phyloP scores from a whole-genome alignment of 1,140 invertebrate species.

The Diorhabda elongata region DNA sequence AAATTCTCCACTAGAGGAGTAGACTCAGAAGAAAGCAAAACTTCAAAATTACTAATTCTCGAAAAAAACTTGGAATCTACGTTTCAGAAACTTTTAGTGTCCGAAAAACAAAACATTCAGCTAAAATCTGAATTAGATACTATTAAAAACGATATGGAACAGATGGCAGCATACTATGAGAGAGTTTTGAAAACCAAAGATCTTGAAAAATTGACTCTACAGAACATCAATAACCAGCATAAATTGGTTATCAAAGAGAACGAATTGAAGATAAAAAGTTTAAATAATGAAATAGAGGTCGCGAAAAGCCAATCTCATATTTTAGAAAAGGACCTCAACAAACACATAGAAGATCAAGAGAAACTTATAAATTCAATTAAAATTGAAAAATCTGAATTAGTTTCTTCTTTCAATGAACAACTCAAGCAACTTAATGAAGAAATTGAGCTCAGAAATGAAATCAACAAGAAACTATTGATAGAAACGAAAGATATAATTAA shows the following conservation, averaged over 20 bases:
- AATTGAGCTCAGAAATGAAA: slow-evolving; percentile 35
- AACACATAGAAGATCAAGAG: slow-evolving; percentile 27
- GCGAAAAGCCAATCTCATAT: slow-evolving; percentile 28
- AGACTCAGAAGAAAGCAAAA: slow-evolving; percentile 27
- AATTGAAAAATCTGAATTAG: slow-evolving; percentile 33
- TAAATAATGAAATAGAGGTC: slow-evolving; percentile 27
- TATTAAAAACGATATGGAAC: slow-evolving; percentile 45
- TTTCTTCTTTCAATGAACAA: slow-evolving; percentile 30
- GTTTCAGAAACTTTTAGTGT: slow-evolving; percentile 43
- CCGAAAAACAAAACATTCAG: slow-evolving; percentile 46
- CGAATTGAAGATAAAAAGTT: slow-evolving; percentile 27
- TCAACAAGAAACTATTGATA: slow-evolving; percentile 46
- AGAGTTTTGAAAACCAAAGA: slow-evolving; percentile 43
- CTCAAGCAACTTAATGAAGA: slow-evolving; percentile 36
- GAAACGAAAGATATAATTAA: slow-evolving; percentile 42
- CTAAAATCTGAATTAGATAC: slow-evolving; percentile 42
- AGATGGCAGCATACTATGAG: slow-evolving; percentile 43
- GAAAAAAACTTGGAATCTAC: slow-evolving; percentile 42
- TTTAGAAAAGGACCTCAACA: slow-evolving; percentile 28
- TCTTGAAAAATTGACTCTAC: slow-evolving; percentile 39
- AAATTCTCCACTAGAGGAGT: slow-evolving; percentile 28
- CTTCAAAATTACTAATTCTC: slow-evolving; percentile 37
- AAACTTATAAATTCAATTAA: slow-evolving; percentile 21
- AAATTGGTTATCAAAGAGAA: slow-evolving; percentile 35
- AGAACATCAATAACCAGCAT: slow-evolving; percentile 40